These are phyloP conservation scores for Spermophilus dauricus DNA, from an alignment of 2,113 vertebrate species.

Conservation along the genomic window DNA sequence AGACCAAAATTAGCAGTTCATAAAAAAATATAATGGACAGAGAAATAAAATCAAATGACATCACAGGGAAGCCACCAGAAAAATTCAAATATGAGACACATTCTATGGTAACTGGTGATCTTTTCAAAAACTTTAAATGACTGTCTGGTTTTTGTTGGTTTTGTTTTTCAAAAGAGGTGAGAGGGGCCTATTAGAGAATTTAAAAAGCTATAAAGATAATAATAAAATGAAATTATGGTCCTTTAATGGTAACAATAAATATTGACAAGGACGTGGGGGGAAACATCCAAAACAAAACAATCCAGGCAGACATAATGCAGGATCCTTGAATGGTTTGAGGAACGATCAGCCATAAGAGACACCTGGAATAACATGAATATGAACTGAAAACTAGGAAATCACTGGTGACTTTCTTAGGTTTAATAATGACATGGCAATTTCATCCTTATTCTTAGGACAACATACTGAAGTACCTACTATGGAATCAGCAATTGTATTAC, in stretches of 20 bases:
- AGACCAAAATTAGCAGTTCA: neutral
- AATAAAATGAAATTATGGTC: neutral
- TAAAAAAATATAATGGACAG: neutral
- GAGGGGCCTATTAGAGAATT: neutral
- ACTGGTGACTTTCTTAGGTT: neutral
- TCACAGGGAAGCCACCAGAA: conserved; percentile 6
- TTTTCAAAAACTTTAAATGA: conserved; percentile 45
- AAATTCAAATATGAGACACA: neutral
- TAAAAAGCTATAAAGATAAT: neutral
- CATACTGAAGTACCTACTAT: neutral
- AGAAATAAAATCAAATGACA: neutral
- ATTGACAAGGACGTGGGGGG: too few relatives aligned
- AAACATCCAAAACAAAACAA: neutral
- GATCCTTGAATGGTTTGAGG: neutral
- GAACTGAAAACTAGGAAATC: neutral
- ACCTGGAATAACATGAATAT: neutral
- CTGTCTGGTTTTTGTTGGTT: too few relatives aligned
- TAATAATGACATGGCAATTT: neutral
- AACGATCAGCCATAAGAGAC: neutral
- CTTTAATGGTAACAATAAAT: neutral
- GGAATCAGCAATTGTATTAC: neutral
- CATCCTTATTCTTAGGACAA: neutral
- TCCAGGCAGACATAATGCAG: neutral
- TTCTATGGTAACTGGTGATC: neutral
- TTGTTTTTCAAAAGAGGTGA: neutral